Base-by-base conservation (phyloP, 2,888 invertebrate genomes). In the Perizoma flavofasciatum region DNA sequence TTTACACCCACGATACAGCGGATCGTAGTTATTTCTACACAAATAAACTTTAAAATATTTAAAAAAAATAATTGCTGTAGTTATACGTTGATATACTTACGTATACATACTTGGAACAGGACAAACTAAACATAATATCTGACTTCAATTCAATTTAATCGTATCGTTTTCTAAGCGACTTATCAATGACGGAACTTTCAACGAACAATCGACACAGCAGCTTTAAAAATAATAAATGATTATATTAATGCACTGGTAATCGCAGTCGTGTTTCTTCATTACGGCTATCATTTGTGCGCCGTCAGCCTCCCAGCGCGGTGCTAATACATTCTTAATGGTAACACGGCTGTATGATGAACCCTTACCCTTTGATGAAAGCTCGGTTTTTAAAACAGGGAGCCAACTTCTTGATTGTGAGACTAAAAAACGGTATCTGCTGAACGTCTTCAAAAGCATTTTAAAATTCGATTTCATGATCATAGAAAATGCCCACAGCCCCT, bases 291-390 rank as follows among this genome's bases (percentile, higher is more conserved):
- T 89, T 85, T 84, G 84, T 88, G 75, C 60, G 61, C 59, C 75
- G 80, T 78, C 82, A 79, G 77, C 77, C 83, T 77, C 82, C 82
- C 80, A 79, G 78, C 56, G 82, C 71, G 84, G 69, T 73, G 79
- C 74, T 87, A 86, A 88, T 87, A 83, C 71, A 71, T 68, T 83
- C 86, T 85, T 85, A 81, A 87, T 83, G 75, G 73, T 81, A 76
- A 77, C 78, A 71, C 71, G 67, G 56, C 70, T 78, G 75, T 77
- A 79, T 75, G 70, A 72, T 68, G 65, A 52, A 22, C 22, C 22
- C 22, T 22, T 22, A 22, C 22, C 39, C 43, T 53, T 54, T 52
- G 33, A 52, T 58, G 34, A 54, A 37, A 51, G 22, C 46, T 39
- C 7, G 11, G 11, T 10, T 22, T 44, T 44, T 41, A 10, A 51